Evolutionary conservation across 1,140 invertebrate genomes (phyloP).

Genomic region (Lutraria rhynchaena): DNA sequence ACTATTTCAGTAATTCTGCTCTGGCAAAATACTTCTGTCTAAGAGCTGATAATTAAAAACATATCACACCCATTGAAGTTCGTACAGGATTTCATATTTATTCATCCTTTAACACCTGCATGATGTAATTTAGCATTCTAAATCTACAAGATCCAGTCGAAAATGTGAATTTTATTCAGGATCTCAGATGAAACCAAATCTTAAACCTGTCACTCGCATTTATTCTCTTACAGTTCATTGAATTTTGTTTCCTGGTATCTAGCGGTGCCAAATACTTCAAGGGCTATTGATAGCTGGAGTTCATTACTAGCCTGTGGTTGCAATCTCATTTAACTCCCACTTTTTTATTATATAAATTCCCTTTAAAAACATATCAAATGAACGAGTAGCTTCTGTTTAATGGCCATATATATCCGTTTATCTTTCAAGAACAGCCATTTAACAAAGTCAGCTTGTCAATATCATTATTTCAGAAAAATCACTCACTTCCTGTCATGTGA

Average conservation of each 20-base stretch:
- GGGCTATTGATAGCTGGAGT: too few species aligned
- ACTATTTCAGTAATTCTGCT: too few species aligned
- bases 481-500: constrained; percentile 33
- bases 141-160: background rate
- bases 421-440: too few species aligned
- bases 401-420: too few species aligned
- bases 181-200: constrained; percentile 29
- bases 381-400: background rate
- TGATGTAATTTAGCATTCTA: background rate
- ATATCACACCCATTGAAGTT: constrained; percentile 8
- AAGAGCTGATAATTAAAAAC: constrained; percentile 8
- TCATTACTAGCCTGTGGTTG: too few species aligned
- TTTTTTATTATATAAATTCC: constrained; percentile 20
- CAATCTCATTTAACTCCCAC: too few species aligned
- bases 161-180: constrained; percentile 19
- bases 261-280: background rate
- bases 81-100: background rate
- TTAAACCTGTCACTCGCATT: constrained; percentile 26
- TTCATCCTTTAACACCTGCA: constrained; percentile 2
- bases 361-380: constrained; percentile 20
- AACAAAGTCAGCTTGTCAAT: too few species aligned
- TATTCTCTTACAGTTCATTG: constrained; percentile 6
- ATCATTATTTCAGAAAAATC: background rate
- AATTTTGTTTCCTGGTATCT: constrained; percentile 6
- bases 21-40: background rate